A percentile compares a stretch with the other conserved stretches of the same genome.
Conservation (phyloP, 2,113 vertebrate species). For the Potamarius usumacintae region DNA sequence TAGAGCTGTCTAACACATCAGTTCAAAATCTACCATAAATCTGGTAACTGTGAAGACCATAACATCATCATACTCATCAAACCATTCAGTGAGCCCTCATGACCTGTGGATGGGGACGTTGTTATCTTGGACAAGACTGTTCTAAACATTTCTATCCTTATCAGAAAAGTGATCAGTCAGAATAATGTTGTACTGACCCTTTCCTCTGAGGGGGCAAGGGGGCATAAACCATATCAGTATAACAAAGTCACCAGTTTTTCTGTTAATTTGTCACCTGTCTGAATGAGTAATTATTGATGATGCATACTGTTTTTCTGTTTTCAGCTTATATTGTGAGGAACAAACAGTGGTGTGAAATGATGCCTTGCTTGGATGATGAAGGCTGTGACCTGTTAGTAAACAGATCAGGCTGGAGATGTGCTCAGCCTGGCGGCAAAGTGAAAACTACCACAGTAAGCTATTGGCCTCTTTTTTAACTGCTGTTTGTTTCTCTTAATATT, state of each 20-base stretch:
- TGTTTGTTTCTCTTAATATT: neutral
- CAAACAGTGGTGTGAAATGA: constrained; percentile 99
- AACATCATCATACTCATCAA: neutral
- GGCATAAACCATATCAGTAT: too few relatives aligned
- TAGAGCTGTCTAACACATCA: neutral
- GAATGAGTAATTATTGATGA: neutral
- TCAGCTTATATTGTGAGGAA: constrained; percentile 70
- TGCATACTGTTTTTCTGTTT: neutral
- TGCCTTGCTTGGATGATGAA: constrained; percentile 97
- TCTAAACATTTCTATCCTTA: neutral
- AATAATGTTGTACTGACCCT: neutral
- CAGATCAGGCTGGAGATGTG: constrained; percentile 98
- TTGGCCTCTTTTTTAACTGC: neutral
- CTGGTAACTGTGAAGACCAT: neutral
- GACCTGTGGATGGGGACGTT: neutral
- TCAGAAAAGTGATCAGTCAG: neutral
- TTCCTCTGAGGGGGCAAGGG: neutral
- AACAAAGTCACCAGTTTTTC: neutral
- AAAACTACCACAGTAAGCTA: constrained; percentile 95
- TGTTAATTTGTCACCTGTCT: neutral
- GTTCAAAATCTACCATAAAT: neutral
- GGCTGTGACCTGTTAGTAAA: constrained; percentile 95
- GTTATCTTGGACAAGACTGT: neutral
- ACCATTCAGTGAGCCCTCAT: neutral
- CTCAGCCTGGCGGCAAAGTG: constrained; percentile 93